These are phyloP conservation scores for Rostratula benghalensis DNA, from an alignment of 2,113 vertebrate species.

Conservation along the genomic window DNA sequence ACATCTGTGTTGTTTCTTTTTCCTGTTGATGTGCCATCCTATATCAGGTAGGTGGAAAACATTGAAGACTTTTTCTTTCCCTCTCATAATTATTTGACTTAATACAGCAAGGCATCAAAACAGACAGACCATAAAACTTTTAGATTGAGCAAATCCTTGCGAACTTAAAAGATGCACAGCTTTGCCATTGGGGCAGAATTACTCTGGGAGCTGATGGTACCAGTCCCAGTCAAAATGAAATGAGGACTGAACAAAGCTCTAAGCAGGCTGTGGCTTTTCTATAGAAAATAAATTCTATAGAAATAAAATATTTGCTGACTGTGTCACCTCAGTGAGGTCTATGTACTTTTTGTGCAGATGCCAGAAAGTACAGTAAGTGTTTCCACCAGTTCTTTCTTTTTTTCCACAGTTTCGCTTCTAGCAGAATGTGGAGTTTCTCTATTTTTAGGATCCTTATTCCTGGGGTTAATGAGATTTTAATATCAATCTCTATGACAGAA, in stretches of 20 bases:
- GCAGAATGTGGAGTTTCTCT: neutral
- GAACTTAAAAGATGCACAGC: neutral
- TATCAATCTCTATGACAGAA: neutral
- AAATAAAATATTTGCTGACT: neutral
- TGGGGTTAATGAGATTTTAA: neutral
- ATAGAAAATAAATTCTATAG: neutral
- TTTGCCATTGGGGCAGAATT: neutral
- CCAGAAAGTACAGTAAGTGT: neutral
- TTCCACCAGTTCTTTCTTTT: neutral
- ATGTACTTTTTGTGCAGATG: neutral
- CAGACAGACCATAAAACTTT: rapidly evolving
- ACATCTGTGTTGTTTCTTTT: neutral
- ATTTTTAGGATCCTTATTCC: neutral
- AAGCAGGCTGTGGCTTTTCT: neutral
- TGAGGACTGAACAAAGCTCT: neutral
- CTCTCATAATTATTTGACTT: neutral
- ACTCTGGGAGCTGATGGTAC: rapidly evolving
- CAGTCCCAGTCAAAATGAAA: neutral
- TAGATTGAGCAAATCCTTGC: neutral
- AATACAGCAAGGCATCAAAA: neutral
- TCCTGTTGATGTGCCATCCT: neutral
- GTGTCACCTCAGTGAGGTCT: neutral
- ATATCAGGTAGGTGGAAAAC: neutral
- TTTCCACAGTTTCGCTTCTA: neutral
- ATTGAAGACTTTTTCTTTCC: neutral